These are phyloP conservation scores for Lemur catta DNA, from an alignment of 2,797 vertebrate genomes.

Conservation along the genomic window DNA sequence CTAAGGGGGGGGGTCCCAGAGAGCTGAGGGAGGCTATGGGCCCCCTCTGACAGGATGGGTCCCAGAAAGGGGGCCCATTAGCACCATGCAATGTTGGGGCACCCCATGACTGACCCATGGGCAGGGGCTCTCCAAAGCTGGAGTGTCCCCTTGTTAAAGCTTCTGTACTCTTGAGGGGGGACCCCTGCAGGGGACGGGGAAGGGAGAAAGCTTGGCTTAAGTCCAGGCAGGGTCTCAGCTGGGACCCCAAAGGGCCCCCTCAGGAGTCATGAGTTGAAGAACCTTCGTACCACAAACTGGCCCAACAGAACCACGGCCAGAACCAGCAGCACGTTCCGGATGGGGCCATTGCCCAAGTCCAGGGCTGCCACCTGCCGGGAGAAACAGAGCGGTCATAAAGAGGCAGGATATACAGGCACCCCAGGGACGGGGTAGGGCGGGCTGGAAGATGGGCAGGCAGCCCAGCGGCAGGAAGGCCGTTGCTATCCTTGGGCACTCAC, in stretches of 20 bases:
- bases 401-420: background rate
- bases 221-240: slow-evolving; percentile 16
- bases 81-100: slow-evolving; percentile 62
- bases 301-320: slow-evolving; percentile 79
- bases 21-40: background rate
- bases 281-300: slow-evolving; percentile 81
- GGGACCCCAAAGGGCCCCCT: background rate
- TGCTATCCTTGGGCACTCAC: slow-evolving; percentile 75
- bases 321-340: slow-evolving; percentile 77
- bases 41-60: background rate
- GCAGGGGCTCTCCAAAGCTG: background rate
- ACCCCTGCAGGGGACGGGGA: background rate
- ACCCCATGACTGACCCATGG: background rate
- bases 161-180: background rate
- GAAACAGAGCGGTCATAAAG: background rate
- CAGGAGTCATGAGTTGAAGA: slow-evolving; percentile 80
- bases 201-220: background rate
- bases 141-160: slow-evolving; percentile 49
- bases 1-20: background rate
- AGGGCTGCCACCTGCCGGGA: slow-evolving; percentile 80
- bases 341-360: slow-evolving; percentile 79
- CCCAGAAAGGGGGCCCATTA: slow-evolving; percentile 1
- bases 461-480: background rate
- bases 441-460: no score
- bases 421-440: accelerated